phyloP scores from a whole-genome alignment of 1,140 invertebrate genomes.

The Bombus picipes region DNA sequence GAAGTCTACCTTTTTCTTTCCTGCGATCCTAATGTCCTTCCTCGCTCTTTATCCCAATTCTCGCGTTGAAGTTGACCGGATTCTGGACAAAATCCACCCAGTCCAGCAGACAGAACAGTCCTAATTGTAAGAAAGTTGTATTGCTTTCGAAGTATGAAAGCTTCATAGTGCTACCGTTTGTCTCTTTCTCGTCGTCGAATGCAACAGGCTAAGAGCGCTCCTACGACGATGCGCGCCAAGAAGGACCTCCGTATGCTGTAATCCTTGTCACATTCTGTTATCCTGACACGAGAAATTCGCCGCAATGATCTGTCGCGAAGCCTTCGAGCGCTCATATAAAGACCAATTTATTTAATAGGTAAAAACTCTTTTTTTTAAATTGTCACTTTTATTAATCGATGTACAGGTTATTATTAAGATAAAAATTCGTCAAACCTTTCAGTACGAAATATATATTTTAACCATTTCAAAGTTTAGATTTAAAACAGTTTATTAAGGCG shows the following conservation, averaged over 20 bases:
- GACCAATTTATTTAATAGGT: background rate
- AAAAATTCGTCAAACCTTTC: background rate
- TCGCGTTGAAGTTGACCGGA: conserved; percentile 66
- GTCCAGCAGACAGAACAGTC: background rate
- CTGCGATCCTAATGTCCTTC: conserved; percentile 75
- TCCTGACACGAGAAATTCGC: conserved; percentile 72
- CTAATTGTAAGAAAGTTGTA: background rate
- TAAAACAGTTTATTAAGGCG: background rate
- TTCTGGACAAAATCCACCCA: conserved; percentile 16
- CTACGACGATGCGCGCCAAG: conserved; percentile 42
- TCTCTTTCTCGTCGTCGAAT: conserved; percentile 17
- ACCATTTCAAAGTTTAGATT: background rate
- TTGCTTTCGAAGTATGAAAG: background rate
- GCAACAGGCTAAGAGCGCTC: background rate
- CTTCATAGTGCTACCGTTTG: conserved; percentile 15
- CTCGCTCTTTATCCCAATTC: conserved; percentile 79
- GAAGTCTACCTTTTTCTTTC: conserved; percentile 52
- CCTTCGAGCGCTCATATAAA: background rate
- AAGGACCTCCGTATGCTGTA: conserved; percentile 47
- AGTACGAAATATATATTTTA: background rate
- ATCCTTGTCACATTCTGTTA: conserved; percentile 64
- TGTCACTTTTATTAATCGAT: background rate
- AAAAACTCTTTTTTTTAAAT: background rate
- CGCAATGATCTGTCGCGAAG: conserved; percentile 54
- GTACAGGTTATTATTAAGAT: background rate